These are phyloP conservation scores for Arctocebus calabarensis DNA, from an alignment of 2,797 vertebrate species.

Conservation along the genomic window DNA sequence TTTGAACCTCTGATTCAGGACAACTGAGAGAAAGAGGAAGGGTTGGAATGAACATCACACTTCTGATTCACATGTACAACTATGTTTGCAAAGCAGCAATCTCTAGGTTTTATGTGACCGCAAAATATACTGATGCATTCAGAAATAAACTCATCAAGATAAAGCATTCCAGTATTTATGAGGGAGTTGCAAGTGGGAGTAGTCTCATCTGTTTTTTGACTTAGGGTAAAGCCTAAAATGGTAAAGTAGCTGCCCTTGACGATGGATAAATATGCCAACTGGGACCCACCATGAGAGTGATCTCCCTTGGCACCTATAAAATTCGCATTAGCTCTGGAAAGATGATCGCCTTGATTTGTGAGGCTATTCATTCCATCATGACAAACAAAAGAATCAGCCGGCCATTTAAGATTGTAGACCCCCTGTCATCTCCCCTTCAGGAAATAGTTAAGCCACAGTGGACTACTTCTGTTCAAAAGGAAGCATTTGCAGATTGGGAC, in stretches of 20 bases:
- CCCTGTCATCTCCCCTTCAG: not conserved
- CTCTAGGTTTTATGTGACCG: not conserved
- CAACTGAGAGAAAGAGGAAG: not conserved
- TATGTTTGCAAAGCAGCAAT: constrained; percentile 34
- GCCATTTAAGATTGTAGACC: not conserved
- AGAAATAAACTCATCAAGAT: not conserved
- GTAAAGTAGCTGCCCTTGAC: not conserved
- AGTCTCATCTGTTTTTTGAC: not conserved
- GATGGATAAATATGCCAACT: not conserved
- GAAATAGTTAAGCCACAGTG: constrained; percentile 17
- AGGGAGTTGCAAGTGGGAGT: not conserved
- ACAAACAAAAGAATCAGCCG: not conserved
- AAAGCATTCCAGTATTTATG: not conserved
- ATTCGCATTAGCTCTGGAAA: constrained; percentile 30
- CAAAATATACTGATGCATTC: not conserved
- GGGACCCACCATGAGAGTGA: not conserved
- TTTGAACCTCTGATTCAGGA: constrained; percentile 14
- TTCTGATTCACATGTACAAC: not conserved
- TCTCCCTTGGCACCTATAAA: constrained; percentile 47
- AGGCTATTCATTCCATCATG: not conserved
- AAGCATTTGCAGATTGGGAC: not conserved
- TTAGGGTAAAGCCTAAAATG: constrained; percentile 7
- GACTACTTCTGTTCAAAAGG: not conserved
- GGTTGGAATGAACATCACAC: not conserved
- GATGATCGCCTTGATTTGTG: constrained; percentile 51